Conservation (phyloP, 2,113 vertebrate species). For the Colius striatus region DNA sequence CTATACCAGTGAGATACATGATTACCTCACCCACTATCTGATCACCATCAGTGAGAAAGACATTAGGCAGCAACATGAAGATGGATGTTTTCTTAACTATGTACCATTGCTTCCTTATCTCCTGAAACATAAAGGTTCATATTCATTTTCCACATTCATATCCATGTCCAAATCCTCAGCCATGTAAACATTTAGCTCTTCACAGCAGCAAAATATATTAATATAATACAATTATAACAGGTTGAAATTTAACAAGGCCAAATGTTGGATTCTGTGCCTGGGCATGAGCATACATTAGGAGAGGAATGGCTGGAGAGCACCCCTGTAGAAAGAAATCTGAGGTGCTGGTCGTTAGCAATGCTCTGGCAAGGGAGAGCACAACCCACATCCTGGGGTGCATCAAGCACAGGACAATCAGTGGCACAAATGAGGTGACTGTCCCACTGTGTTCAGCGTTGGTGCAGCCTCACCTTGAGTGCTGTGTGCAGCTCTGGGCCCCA, state of each 20-base stretch:
- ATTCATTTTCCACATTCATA: neutral
- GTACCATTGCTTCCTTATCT: neutral
- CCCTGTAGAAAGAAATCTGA: neutral
- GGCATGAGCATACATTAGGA: neutral
- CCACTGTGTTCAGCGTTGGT: too few species aligned
- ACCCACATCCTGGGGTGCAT: too few species aligned
- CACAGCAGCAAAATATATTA: neutral
- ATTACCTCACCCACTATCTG: neutral
- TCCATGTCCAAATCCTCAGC: neutral
- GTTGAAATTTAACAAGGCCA: neutral
- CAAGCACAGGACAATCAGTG: too few species aligned
- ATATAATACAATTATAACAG: neutral
- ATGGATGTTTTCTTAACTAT: neutral
- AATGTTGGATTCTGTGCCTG: neutral
- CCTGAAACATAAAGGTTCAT: neutral
- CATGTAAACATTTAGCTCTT: neutral
- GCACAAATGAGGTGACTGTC: too few species aligned
- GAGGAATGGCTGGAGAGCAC: neutral
- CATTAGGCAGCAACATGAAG: neutral
- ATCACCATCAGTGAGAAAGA: neutral
- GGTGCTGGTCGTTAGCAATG: neutral
- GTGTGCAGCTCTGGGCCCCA: too few species aligned
- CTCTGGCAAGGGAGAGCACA: too few species aligned
- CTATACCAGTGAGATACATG: neutral
- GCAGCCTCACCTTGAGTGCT: too few species aligned